These are phyloP conservation scores for Hybognathus amarus DNA, from an alignment of 2,797 vertebrate genomes.

Conservation along the genomic window DNA sequence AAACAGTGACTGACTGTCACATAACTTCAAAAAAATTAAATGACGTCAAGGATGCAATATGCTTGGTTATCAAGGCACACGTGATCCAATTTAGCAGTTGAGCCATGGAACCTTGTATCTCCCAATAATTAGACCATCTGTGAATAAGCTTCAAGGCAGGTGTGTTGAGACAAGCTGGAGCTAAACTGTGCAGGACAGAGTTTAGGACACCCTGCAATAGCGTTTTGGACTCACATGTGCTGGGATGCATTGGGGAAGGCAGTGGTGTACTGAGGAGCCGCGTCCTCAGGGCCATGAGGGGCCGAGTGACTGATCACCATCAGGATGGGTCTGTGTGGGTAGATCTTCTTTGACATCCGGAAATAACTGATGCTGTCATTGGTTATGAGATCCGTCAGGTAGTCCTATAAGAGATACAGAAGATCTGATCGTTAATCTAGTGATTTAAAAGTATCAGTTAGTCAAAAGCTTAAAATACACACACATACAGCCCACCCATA, in stretches of 20 bases:
- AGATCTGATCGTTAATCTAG: neutral
- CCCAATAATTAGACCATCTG: too few relatives aligned
- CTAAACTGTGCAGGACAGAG: neutral
- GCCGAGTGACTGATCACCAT: slow-evolving; percentile 96
- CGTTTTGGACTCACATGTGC: slow-evolving; percentile 87
- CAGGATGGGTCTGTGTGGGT: slow-evolving; percentile 90
- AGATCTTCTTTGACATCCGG: slow-evolving; percentile 90
- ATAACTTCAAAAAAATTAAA: too few relatives aligned
- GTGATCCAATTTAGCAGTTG: too few relatives aligned
- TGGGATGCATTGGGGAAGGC: slow-evolving; percentile 94
- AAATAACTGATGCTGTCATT: slow-evolving; percentile 92
- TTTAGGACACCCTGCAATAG: neutral
- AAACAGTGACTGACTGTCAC: too few relatives aligned
- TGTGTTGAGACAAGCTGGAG: neutral
- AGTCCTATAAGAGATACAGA: slow-evolving; percentile 81
- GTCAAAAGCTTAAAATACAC: neutral
- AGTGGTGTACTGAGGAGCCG: slow-evolving; percentile 89
- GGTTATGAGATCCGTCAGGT: slow-evolving; percentile 96
- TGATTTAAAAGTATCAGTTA: neutral
- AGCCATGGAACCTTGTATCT: too few relatives aligned
- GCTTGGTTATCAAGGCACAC: too few relatives aligned
- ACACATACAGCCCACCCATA: neutral
- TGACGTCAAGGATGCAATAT: too few relatives aligned
- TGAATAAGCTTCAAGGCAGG: neutral
- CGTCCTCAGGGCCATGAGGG: slow-evolving; percentile 92